phyloP scores from a whole-genome alignment of 2,113 vertebrate genomes.

The Dasyprocta punctata region DNA sequence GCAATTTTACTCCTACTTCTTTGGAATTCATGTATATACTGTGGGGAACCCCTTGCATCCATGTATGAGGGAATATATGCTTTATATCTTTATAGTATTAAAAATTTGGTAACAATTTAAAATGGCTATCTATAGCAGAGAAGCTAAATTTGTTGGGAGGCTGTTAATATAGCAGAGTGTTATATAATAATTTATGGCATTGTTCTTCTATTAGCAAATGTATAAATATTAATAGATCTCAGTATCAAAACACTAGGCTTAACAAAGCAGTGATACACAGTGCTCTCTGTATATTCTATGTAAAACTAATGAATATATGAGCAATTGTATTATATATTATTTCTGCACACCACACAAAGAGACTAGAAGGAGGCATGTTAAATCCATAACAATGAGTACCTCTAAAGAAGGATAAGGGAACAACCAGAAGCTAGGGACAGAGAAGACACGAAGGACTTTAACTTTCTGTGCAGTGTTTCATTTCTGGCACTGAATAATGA shows the following conservation, averaged over 20 bases:
- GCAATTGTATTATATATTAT: neutral
- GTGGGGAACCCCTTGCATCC: neutral
- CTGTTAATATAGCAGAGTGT: neutral
- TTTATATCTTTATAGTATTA: constrained; percentile 1
- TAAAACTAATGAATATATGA: neutral
- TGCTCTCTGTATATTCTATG: neutral
- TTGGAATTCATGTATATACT: neutral
- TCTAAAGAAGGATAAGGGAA: neutral
- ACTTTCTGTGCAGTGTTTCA: neutral
- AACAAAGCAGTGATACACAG: neutral
- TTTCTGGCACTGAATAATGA: neutral
- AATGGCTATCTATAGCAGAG: neutral
- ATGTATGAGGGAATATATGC: neutral
- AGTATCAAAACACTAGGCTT: neutral
- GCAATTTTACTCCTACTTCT: neutral
- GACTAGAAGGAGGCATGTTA: neutral
- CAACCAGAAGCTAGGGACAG: neutral
- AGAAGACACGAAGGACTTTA: neutral
- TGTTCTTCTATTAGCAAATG: neutral
- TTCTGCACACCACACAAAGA: neutral
- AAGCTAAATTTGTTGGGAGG: neutral
- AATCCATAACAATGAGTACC: neutral
- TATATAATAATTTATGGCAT: neutral
- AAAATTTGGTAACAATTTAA: neutral
- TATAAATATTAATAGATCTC: neutral